Conservation (phyloP, 2,797 vertebrate species). For the Phrynocephalus guinanensis region DNA sequence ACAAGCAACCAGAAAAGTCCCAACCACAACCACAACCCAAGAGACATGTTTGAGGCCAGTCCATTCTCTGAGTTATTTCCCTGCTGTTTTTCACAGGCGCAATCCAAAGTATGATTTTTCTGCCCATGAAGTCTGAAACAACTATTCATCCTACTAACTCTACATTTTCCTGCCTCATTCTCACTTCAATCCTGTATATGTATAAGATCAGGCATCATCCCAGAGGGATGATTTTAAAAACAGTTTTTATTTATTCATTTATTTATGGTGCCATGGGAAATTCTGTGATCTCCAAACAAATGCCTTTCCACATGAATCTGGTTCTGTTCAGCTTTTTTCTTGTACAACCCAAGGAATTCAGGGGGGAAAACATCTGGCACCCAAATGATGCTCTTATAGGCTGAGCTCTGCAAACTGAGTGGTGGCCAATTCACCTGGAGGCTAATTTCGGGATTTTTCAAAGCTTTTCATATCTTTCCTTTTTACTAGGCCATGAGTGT, state of each 20-base stretch:
- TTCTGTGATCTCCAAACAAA: not conserved
- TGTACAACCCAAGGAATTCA: slow-evolving; percentile 1
- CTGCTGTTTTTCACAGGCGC: not conserved
- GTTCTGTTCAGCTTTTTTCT: not conserved
- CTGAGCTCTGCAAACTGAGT: not conserved
- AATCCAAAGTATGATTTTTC: not conserved
- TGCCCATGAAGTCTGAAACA: not conserved
- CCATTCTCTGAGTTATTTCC: not conserved
- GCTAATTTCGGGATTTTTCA: not conserved
- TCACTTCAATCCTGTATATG: not conserved
- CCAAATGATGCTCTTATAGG: not conserved
- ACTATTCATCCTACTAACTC: too few species aligned
- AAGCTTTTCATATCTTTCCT: not conserved
- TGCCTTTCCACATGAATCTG: not conserved
- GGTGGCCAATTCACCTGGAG: not conserved
- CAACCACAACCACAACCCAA: not conserved
- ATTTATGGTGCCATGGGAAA: not conserved
- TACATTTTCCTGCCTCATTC: not conserved
- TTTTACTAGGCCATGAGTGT: not conserved
- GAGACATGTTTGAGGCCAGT: not conserved
- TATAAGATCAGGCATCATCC: not conserved
- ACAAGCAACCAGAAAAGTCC: not conserved
- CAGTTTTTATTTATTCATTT: not conserved
- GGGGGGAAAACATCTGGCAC: not conserved
- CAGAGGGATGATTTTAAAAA: not conserved